Conservation (phyloP, 2,113 vertebrate genomes). For the Scytalopus superciliaris region DNA sequence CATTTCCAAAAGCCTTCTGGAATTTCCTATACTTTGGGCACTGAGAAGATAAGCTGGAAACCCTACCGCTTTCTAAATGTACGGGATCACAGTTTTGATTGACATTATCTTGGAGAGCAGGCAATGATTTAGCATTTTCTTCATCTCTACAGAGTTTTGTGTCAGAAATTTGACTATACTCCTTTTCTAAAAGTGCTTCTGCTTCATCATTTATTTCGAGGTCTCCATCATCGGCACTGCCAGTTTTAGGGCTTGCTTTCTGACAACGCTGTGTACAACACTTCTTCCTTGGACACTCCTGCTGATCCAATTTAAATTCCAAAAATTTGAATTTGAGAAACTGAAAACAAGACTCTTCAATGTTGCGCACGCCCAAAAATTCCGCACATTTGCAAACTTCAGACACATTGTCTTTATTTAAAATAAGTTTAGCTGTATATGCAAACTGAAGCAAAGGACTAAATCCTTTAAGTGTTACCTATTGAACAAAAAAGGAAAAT, state of each 20-base stretch:
- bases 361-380: conserved; percentile 86
- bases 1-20: conserved; percentile 79
- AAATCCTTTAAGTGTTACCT: conserved; percentile 94
- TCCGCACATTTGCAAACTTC: conserved; percentile 88
- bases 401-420: conserved; percentile 93
- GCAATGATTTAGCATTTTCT: conserved; percentile 19
- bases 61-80: conserved; percentile 55
- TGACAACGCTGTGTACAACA: conserved; percentile 78
- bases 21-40: conserved; percentile 82
- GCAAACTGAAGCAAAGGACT: conserved; percentile 93
- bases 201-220: conserved; percentile 56
- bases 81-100: conserved; percentile 57
- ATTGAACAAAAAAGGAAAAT: not conserved
- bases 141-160: conserved; percentile 63
- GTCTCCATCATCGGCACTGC: conserved; percentile 46
- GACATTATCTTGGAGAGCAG: conserved; percentile 57
- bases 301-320: conserved; percentile 67
- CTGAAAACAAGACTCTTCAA: conserved; percentile 93
- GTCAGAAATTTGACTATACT: conserved; percentile 37
- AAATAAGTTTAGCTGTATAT: conserved; percentile 90
- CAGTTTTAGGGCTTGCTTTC: conserved; percentile 55
- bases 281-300: conserved; percentile 67
- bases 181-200: conserved; percentile 67
- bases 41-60: conserved; percentile 68
- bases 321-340: conserved; percentile 91